Percentiles rank a stretch among this genome's conserved stretches.
Evolutionary conservation across 2,113 vertebrate genomes (phyloP).

Genomic region (Apodemus sylvaticus): DNA sequence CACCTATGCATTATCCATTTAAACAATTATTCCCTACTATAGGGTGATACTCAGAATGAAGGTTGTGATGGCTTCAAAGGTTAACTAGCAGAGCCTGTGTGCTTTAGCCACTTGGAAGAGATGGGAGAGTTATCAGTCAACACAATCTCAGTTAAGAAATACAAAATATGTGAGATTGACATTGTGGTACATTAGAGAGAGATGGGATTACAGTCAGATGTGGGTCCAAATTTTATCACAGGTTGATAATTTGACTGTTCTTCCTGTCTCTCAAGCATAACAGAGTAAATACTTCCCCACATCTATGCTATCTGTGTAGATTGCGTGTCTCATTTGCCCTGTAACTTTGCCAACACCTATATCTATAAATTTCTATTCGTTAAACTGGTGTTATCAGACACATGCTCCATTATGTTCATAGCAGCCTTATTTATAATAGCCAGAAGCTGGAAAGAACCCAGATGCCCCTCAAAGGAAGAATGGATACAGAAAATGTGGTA

Average conservation of each 20-base stretch:
- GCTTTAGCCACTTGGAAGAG: not conserved
- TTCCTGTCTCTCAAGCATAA: not conserved
- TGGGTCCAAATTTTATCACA: not conserved
- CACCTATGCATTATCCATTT: not conserved
- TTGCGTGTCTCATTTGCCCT: not conserved
- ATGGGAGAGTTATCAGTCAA: not conserved
- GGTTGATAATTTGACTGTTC: not conserved
- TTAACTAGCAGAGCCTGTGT: not conserved
- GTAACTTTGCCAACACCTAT: not conserved
- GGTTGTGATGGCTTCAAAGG: not conserved
- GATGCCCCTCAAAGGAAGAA: too few species aligned
- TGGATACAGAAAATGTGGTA: too few species aligned
- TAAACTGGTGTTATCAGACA: not conserved
- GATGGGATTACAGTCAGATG: not conserved
- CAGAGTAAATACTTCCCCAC: rapidly evolving
- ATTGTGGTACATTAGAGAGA: not conserved
- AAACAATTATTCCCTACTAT: not conserved
- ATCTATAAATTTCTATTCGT: not conserved
- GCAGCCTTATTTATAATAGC: too few species aligned
- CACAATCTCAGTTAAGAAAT: not conserved
- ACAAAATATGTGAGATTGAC: not conserved
- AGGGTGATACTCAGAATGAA: not conserved
- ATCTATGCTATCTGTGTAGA: not conserved
- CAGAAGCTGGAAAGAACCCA: too few species aligned
- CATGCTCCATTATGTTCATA: too few species aligned